Percentiles rank a stretch among this genome's conserved stretches.
Evolutionary conservation across 1,140 invertebrate genomes (phyloP).

Genomic region (Oreohelix idahoensis): DNA sequence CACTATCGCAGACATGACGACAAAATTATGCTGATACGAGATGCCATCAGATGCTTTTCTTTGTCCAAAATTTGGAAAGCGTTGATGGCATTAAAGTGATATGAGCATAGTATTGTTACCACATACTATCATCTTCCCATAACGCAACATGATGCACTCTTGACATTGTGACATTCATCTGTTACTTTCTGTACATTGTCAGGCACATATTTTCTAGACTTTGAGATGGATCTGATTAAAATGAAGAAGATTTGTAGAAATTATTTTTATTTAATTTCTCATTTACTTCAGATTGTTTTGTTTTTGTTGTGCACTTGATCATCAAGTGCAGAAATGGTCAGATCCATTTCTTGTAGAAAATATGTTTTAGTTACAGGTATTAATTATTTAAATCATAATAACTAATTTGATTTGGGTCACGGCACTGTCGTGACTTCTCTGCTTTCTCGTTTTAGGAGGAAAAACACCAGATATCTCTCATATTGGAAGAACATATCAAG

Average conservation of each 20-base stretch:
- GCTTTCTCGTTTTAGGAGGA: slow-evolving; percentile 84
- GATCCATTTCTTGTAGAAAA: neutral
- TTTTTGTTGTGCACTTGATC: too few relatives aligned
- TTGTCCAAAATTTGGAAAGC: neutral
- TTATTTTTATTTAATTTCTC: too few relatives aligned
- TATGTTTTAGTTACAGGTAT: neutral
- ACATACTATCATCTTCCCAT: too few relatives aligned
- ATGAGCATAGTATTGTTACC: too few relatives aligned
- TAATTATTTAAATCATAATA: neutral
- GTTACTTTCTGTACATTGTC: neutral
- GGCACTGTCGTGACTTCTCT: slow-evolving; percentile 69
- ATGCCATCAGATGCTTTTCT: neutral
- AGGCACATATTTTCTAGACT: slow-evolving; percentile 15
- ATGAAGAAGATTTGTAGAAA: neutral
- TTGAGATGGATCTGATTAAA: neutral
- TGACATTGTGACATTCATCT: too few relatives aligned
- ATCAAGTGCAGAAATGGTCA: neutral
- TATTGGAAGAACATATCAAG: slow-evolving; percentile 86
- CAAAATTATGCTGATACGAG: neutral
- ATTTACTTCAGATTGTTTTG: too few relatives aligned
- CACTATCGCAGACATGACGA: neutral
- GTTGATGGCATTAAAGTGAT: neutral
- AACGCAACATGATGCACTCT: too few relatives aligned
- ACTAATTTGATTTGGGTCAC: slow-evolving; percentile 57
- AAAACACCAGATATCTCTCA: slow-evolving; percentile 92